Evolutionary conservation across 2,113 vertebrate genomes (phyloP).

Genomic region (Ellobius talpinus): DNA sequence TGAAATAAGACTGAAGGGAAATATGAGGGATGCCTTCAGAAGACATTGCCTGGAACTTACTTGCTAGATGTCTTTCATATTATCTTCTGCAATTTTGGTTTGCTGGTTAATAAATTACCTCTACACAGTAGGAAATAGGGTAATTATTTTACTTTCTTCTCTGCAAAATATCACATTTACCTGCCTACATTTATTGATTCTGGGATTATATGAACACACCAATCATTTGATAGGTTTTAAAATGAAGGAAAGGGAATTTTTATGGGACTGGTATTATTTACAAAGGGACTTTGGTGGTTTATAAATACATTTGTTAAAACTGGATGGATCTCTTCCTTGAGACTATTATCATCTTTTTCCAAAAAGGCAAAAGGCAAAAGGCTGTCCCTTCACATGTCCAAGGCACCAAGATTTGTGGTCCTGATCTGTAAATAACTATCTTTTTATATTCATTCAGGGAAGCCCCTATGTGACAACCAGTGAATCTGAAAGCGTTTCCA

Average conservation of each 20-base stretch:
- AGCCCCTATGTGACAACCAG: conserved; percentile 1
- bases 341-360: neutral
- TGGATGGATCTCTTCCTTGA: conserved; percentile 54
- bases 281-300: neutral
- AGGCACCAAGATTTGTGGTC: conserved; percentile 7
- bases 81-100: neutral
- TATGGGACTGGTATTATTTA: conserved; percentile 7
- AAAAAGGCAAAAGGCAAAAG: neutral
- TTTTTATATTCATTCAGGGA: neutral
- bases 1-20: conserved; percentile 40
- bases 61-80: neutral
- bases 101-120: conserved; percentile 54
- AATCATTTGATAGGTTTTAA: conserved; percentile 45
- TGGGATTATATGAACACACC: conserved; percentile 19
- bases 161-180: conserved; percentile 43
- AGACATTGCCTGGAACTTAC: neutral
- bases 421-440: conserved; percentile 28
- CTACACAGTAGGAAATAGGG: neutral
- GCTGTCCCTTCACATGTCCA: neutral
- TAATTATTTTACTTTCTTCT: conserved; percentile 55
- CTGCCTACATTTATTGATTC: conserved; percentile 18
- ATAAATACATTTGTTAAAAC: neutral
- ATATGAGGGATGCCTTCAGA: neutral
- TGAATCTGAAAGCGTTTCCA: neutral
- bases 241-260: conserved; percentile 44